Evolutionary conservation across 2,888 invertebrate species (phyloP), one percentile per base, ranked within the genome.

Genomic region (Atrina japonica): DNA sequence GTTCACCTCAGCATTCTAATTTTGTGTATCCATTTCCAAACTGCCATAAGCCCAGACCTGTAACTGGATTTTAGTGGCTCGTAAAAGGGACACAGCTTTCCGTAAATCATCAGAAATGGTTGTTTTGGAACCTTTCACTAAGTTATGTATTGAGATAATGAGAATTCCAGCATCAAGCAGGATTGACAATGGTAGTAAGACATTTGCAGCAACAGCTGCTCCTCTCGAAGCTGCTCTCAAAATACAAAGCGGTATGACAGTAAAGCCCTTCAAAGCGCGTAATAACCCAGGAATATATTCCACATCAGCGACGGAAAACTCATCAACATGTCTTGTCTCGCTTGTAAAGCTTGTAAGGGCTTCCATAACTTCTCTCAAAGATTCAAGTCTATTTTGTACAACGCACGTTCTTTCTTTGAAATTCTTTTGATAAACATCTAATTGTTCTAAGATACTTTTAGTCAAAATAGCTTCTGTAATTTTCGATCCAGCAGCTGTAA

Each of bases 41-140:
- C n/a, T n/a, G n/a, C 64, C 64, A 27, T 65, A 55, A n/a, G 52
- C 64, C 64, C 53, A 55, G 3, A 45, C 47, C 6, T 55, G 25
- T 35, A 65, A 18, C n/a, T 65, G 64, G 18, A 27, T 7, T 55
- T 43, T 43, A 16, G 53, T 29, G 1, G 50, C 53, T 27, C 40
- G 41, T 18, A 65, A 18, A 1, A 55, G 14, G 43, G 55, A 21
- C n/a, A 29, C 40, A 16, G 47, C 45, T 5, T 29, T 27, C 14
- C 64, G 35, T 29, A 65, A 21, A 18, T 50, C 29, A 29, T 65
- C 55, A 3, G 64, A 53, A 16, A 35, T 43, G 5, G 7, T 21
- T 18, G 55, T 65, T 35, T 40, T 53, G 1, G 64, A 65, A 11
- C 55, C 43, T 18, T 55, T 65, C 14, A 23, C 29, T 0, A 65